Base-by-base conservation (phyloP, 2,113 vertebrate species). In the Carlito syrichta region DNA sequence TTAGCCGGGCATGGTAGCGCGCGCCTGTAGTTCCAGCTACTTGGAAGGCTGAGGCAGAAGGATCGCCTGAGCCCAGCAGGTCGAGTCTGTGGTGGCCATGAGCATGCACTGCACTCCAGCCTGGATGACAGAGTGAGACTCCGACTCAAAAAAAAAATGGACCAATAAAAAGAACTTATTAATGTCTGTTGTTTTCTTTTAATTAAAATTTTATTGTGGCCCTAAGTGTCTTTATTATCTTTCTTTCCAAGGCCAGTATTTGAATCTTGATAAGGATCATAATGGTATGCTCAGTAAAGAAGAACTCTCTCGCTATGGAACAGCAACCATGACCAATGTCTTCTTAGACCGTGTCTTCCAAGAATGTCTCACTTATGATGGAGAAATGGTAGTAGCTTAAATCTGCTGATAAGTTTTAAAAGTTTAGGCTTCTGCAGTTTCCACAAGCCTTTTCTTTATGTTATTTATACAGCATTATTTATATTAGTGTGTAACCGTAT, bases 201-300 rank as follows among this genome's bases (percentile, higher is more conserved):
- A 66, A 60, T 56, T 79, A 43, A 68, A 89, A 93, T 45, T 54
- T 95, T 93, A 48, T 68, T 86, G 69, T 84, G 6, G 27, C 84
- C 52, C 1, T 81, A 86, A 71, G 82, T 92, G 35, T 86, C 52
- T 93, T 82, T 83, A 86, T 69, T 16, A 11, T 90, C 1, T 97
- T 94, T 86, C 82, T 71, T 93, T 45, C 52, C 38, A 97, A 99
- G 99, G 99, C 88, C 99, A 99, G 97, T 99, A 99, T 95, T 98
- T 99, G 94, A 99, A 99, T 98, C 99, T 99, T 60, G 99, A 99
- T 96, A 99, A 99, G 87, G 99, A 99, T 97, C 99, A 99, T 98
- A 99, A 99, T 50, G 99, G 99, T 81, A 99, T 99, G 99, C 98
- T 99, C 97, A 99, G 99, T 98, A 99, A 99, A 97, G 99, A 99